Evolutionary conservation across 2,113 vertebrate genomes (phyloP).

Genomic region (Henicopernis longicauda): DNA sequence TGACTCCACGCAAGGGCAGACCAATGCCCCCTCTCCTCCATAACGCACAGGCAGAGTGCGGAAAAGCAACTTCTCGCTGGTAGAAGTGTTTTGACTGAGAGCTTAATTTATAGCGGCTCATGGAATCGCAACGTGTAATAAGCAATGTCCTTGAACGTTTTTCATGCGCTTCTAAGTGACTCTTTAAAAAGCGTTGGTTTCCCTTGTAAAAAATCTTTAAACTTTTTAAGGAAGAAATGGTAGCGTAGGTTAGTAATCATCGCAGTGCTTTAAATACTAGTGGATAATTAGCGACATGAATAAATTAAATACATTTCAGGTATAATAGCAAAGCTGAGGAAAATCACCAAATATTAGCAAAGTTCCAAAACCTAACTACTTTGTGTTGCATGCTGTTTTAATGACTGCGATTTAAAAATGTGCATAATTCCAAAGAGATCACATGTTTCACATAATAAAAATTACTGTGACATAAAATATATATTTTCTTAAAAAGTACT

Average conservation of each 20-base stretch:
- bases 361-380: neutral
- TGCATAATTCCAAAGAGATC: slow-evolving; percentile 53
- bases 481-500: slow-evolving; percentile 67
- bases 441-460: slow-evolving; percentile 62
- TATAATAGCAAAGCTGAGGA: neutral
- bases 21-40: neutral
- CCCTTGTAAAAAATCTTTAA: slow-evolving; percentile 42
- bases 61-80: neutral
- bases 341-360: slow-evolving; percentile 4
- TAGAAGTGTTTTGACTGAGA: slow-evolving; percentile 1
- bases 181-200: slow-evolving; percentile 40
- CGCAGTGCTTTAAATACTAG: neutral
- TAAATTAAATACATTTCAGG: slow-evolving; percentile 31
- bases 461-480: slow-evolving; percentile 61
- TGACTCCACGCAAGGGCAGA: neutral
- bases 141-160: slow-evolving; percentile 12
- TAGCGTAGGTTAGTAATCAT: neutral
- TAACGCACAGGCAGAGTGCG: accelerated
- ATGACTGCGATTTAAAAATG: slow-evolving; percentile 32
- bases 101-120: slow-evolving; percentile 34
- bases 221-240: slow-evolving; percentile 7
- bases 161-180: slow-evolving; percentile 30
- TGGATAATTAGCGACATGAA: neutral
- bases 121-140: slow-evolving; percentile 10
- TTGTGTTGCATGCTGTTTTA: slow-evolving; percentile 25